A percentile compares a stretch with the other conserved stretches of the same genome.
These are phyloP conservation scores for Papilio polyxenes DNA, from an alignment of 1,140 invertebrate genomes.

Conservation along the genomic window DNA sequence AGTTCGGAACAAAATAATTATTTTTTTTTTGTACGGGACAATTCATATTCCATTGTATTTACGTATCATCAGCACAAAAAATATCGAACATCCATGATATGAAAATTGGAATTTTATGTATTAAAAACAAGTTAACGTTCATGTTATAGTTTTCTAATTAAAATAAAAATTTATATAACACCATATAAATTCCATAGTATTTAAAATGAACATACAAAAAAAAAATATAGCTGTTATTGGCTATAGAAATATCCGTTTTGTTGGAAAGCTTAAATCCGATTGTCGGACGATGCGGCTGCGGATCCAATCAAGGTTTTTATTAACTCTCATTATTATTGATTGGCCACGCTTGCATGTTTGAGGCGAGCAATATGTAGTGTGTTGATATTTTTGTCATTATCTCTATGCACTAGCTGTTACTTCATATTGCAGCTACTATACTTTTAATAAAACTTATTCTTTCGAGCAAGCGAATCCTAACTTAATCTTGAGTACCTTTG, in stretches of 20 bases:
- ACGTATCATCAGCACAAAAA: not conserved
- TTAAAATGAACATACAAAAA: slow-evolving; percentile 23
- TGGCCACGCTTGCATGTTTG: slow-evolving; percentile 43
- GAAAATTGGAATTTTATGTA: not conserved
- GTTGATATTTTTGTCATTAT: not conserved
- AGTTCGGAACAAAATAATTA: not conserved
- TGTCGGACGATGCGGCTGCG: slow-evolving; percentile 46
- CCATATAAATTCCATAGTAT: not conserved
- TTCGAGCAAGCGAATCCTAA: not conserved
- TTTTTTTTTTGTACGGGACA: too few species aligned
- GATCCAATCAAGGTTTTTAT: slow-evolving; percentile 65
- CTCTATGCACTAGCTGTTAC: not conserved
- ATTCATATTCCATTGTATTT: not conserved
- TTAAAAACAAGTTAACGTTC: not conserved
- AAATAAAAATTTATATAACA: not conserved
- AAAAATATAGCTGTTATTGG: slow-evolving; percentile 11
- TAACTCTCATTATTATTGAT: slow-evolving; percentile 66
- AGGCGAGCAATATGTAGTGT: not conserved
- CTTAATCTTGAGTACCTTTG: too few species aligned
- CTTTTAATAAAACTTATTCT: not conserved
- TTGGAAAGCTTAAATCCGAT: slow-evolving; percentile 59
- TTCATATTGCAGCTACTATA: not conserved
- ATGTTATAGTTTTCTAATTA: not conserved
- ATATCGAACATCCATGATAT: not conserved
- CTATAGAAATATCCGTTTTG: slow-evolving; percentile 49